Base-by-base conservation (phyloP, 2,888 invertebrate species). In the Plagodis pulveraria region DNA sequence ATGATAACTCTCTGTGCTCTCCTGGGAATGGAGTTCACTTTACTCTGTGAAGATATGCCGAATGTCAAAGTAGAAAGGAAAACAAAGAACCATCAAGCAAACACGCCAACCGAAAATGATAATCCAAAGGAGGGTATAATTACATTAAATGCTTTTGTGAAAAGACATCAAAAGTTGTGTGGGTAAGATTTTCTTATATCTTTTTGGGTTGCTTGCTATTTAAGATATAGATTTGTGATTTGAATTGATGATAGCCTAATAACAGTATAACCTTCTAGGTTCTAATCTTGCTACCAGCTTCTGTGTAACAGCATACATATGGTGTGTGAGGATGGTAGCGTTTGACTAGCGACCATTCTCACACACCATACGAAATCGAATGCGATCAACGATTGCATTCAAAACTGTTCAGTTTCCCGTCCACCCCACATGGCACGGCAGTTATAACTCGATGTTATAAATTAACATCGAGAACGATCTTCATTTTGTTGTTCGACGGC, bases 91-190 rank as follows among this genome's bases (percentile, higher is more conserved):
- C 41, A 38, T 38, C 32, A 46, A 10, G 22, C 6, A 36, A 32
- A 22, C 5, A 50, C 56, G 38, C 48, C 9, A 46, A n/a, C 41
- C n/a, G 44, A 6, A 5, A n/a, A n/a, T 6, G 6, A 47, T 9
- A 11, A n/a, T 10, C 51, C 63, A 9, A 48, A 42, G 5, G 57
- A n/a, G n/a, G 52, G 50, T 46, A n/a, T 2, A 22, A 33, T 36
- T 11, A 54, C 62, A 6, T 65, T 84, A n/a, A 61, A 74, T 55
- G 68, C 70, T 4, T 71, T 86, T 52, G 70, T 84, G 32, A 63
- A 62, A 6, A 76, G 70, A 54, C 89, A 88, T 58, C 89, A 87
- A 64, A 73, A 70, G 33, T 54, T 86, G 6, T 77, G 86, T 34
- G 58, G 55, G 88, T 88, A 62, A 74, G 76, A 69, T 44, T 34